These are phyloP conservation scores for Machimus rusticus DNA, from an alignment of 2,888 invertebrate genomes.

Conservation along the genomic window DNA sequence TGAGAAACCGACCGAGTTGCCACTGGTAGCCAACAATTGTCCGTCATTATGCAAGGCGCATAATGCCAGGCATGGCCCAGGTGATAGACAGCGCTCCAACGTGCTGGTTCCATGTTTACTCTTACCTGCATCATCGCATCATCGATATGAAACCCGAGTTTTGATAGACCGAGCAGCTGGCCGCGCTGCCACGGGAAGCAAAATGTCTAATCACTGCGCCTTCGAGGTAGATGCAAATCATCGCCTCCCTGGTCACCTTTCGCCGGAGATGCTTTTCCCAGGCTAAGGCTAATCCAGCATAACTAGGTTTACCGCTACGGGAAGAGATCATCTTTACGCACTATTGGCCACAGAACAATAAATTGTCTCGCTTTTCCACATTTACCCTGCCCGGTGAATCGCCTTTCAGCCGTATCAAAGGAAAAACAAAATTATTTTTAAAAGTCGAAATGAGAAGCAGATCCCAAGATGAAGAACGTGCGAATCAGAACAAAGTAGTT, in stretches of 20 bases:
- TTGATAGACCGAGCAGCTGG: background rate
- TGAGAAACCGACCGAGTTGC: background rate
- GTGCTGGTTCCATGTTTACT: background rate
- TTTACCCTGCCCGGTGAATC: background rate
- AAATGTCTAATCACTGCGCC: background rate
- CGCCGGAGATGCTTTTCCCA: background rate
- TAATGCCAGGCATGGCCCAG: background rate
- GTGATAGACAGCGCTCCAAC: conserved; percentile 14
- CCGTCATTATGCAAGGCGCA: conserved; percentile 9
- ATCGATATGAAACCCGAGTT: background rate
- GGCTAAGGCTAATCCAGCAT: background rate
- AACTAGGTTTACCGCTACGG: background rate
- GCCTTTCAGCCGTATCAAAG: background rate
- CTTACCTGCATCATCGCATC: background rate
- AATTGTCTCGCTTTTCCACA: background rate
- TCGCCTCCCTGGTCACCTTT: background rate
- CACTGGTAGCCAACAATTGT: conserved; percentile 13
- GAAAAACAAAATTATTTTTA: background rate
- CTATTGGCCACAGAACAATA: background rate
- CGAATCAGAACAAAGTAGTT: background rate
- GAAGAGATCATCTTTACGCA: background rate
- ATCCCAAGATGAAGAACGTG: background rate
- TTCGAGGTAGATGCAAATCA: background rate
- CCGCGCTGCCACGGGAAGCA: background rate
- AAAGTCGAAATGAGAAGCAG: background rate